These are phyloP conservation scores for Nemotelus nigrinus DNA, from an alignment of 2,888 invertebrate species.

Conservation along the genomic window DNA sequence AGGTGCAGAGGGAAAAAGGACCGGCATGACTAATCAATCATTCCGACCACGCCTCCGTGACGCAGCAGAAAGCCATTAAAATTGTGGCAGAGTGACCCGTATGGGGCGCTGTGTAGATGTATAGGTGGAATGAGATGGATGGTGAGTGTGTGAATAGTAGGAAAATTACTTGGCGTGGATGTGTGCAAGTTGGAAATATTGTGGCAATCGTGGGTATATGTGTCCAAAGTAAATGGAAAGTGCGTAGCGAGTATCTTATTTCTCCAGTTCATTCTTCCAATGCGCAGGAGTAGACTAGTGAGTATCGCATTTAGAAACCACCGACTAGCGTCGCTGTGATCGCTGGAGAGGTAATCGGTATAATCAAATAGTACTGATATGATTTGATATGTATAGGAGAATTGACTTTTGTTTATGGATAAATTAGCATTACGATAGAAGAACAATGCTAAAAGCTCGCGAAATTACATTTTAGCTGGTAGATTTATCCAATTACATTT, in stretches of 20 bases:
- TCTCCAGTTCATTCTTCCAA: constrained; percentile 22
- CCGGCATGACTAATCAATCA: constrained; percentile 50
- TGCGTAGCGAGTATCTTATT: neutral
- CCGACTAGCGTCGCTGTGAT: constrained; percentile 17
- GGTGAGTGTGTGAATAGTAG: neutral
- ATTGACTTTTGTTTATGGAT: no score
- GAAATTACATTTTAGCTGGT: no score
- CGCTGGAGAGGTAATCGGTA: neutral
- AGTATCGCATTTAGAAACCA: neutral
- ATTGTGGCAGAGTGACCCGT: neutral
- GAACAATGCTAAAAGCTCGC: no score
- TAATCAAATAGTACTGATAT: no score
- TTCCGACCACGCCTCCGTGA: constrained; percentile 58
- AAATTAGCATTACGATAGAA: no score
- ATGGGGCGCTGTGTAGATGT: neutral
- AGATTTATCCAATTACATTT: no score
- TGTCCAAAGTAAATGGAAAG: neutral
- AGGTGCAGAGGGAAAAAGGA: constrained; percentile 44
- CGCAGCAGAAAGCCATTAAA: constrained; percentile 27
- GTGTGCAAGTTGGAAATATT: neutral
- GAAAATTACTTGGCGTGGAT: neutral
- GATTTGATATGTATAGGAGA: no score
- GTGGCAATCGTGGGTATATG: neutral
- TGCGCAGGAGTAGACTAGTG: constrained; percentile 10
- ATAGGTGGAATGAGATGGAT: neutral